Base-by-base conservation (phyloP, 2,888 invertebrate species). In the Drosophila phalerata region DNA sequence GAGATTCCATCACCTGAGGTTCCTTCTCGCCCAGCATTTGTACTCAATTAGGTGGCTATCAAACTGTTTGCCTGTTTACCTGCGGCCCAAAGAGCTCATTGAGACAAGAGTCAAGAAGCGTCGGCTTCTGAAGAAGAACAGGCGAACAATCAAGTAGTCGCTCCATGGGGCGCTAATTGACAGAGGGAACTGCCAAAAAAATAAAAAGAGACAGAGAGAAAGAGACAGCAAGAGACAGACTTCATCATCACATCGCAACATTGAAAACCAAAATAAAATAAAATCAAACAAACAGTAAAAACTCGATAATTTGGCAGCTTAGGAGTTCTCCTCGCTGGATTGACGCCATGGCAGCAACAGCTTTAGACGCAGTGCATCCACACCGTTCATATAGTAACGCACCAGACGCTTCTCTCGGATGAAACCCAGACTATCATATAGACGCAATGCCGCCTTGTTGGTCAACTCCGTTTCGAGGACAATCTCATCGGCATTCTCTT, bases 401-500 rank as follows among this genome's bases (percentile, higher is more conserved):
- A 98, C 98, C 91, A 99, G 95, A 92, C 99, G 96, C 93, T 99
- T 98, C 93, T 99, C 99, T 77, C 99, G 95, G 65, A 99, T 98
- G 94, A 99, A 99, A 51, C 99, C 99, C 71, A 99, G 94, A 92
- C 98, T 99, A 93, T 99, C 98, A 92, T 99, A 99, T 13, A 99
- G 94, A 90, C 96, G 95, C 88, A 99, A 94, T 60, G 99, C 99
- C 75, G 98, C 97, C 93, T 97, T 96, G 93, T 99, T 99, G 82
- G 98, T 98, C 91, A 99, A 97, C 94, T 99, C 99, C 38, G 99
- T 99, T 94, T 99, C 99, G 90, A 99, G 94, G 22, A 98, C 98
- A 87, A 99, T 97, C 94, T 99, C 99, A 93, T 98, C 98, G 66
- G 98, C 99, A 92, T 97, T 96, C 91, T 97, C 97, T 81, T 95